A percentile compares a stretch with the other conserved stretches of the same genome.
Evolutionary conservation across 2,113 vertebrate genomes (phyloP).

Genomic region (Onychostruthus taczanowskii): DNA sequence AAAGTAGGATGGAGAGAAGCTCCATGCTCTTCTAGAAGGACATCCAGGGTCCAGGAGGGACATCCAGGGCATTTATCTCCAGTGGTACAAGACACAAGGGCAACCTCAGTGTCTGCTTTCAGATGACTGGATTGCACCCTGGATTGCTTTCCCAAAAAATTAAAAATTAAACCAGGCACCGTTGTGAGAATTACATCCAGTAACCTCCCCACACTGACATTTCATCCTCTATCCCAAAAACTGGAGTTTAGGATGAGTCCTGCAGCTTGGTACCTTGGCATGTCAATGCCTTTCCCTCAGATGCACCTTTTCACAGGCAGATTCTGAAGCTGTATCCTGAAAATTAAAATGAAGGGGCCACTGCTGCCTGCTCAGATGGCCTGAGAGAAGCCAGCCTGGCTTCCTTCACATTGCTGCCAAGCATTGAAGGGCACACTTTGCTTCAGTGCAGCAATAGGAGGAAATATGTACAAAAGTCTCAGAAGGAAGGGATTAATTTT

Average conservation of each 20-base stretch:
- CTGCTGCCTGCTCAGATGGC: neutral
- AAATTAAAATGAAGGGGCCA: neutral
- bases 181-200: neutral
- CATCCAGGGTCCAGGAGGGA: neutral
- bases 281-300: neutral
- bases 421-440: neutral
- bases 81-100: rapidly evolving
- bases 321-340: neutral
- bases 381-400: neutral
- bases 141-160: neutral
- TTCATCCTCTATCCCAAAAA: neutral
- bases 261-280: neutral
- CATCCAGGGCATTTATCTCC: neutral
- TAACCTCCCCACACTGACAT: neutral
- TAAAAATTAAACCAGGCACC: neutral
- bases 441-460: neutral
- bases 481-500: neutral
- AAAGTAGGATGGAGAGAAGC: neutral
- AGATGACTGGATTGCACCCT: neutral
- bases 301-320: neutral
- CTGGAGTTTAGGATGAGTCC: neutral
- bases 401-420: neutral
- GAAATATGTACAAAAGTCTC: neutral
- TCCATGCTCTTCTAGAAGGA: neutral
- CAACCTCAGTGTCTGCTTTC: neutral